These are phyloP conservation scores for Ptychoptera contaminata DNA, from an alignment of 2,888 invertebrate genomes.

Conservation along the genomic window DNA sequence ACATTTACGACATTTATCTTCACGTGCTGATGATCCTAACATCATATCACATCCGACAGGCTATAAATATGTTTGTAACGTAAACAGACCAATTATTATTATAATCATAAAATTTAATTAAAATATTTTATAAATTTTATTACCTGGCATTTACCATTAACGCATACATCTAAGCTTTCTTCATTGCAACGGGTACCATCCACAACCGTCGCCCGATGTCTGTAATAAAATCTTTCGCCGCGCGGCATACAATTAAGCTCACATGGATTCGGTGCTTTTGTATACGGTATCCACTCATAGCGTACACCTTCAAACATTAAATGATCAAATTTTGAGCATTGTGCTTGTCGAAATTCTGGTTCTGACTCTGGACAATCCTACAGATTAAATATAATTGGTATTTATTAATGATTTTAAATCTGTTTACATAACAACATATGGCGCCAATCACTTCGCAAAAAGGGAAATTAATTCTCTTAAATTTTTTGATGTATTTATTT, in stretches of 20 bases:
- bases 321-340: conserved; percentile 74
- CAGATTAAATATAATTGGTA: neutral
- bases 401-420: too few species aligned
- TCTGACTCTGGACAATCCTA: conserved; percentile 66
- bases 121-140: neutral
- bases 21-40: conserved; percentile 70
- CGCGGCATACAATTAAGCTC: conserved; percentile 91
- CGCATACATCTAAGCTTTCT: conserved; percentile 80
- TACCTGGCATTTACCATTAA: conserved; percentile 85
- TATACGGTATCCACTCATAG: conserved; percentile 82
- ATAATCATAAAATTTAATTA: neutral
- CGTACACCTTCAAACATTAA: conserved; percentile 64
- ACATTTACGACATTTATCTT: conserved; percentile 84
- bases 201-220: conserved; percentile 62
- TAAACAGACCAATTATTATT: neutral
- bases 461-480: too few species aligned
- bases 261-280: conserved; percentile 76
- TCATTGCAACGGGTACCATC: conserved; percentile 75
- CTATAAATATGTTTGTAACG: neutral
- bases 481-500: too few species aligned
- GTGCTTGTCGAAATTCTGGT: conserved; percentile 71
- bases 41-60: conserved; percentile 90
- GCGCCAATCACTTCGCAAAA: too few species aligned
- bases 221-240: conserved; percentile 80
- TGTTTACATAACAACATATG: too few species aligned